phyloP scores from a whole-genome alignment of 2,797 vertebrate genomes.

The Aphelocoma californica region DNA sequence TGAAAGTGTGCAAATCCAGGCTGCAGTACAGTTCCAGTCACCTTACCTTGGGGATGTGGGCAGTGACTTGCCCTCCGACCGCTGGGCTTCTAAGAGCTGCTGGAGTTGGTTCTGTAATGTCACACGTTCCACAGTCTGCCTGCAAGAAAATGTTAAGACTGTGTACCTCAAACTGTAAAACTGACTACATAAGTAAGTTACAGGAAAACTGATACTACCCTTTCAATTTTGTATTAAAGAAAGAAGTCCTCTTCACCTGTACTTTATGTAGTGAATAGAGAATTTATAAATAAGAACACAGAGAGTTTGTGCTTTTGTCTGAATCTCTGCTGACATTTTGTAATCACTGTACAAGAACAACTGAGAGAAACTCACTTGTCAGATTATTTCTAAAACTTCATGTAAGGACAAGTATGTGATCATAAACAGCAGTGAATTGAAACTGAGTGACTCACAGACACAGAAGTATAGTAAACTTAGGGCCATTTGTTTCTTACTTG shows the following conservation, averaged over 20 bases:
- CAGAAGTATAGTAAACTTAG: not conserved
- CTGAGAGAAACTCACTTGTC: not conserved
- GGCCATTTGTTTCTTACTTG: not conserved
- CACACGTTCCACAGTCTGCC: conserved; percentile 88
- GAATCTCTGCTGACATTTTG: not conserved
- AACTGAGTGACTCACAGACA: not conserved
- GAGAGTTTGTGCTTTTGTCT: not conserved
- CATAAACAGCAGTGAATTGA: not conserved
- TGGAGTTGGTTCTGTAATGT: conserved; percentile 91
- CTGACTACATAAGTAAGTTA: not conserved
- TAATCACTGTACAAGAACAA: not conserved
- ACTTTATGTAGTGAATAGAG: not conserved
- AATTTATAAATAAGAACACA: not conserved
- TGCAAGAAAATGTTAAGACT: conserved; percentile 60
- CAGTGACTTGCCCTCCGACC: conserved; percentile 79
- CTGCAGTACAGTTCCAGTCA: not conserved
- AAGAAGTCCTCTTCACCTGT: not conserved
- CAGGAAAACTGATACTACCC: not conserved
- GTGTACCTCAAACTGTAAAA: not conserved
- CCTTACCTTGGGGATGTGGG: conserved; percentile 84
- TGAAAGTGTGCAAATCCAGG: not conserved
- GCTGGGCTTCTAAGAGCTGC: conserved; percentile 85
- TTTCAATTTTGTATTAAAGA: not conserved
- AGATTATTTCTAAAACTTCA: not conserved
- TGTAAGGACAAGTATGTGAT: not conserved